phyloP scores from a whole-genome alignment of 2,113 vertebrate genomes.

The Struthio camelus region DNA sequence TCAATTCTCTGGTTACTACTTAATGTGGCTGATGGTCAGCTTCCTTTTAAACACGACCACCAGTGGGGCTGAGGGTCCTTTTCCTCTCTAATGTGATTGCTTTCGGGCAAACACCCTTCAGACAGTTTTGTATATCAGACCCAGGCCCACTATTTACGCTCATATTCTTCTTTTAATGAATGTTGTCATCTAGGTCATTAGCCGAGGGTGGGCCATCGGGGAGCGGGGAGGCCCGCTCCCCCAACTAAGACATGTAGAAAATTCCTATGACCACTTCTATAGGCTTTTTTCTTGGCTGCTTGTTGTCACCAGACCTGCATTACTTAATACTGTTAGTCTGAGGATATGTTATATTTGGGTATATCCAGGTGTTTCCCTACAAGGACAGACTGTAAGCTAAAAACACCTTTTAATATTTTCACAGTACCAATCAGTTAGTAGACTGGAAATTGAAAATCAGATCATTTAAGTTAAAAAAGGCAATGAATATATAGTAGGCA shows the following conservation, averaged over 20 bases:
- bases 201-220: neutral
- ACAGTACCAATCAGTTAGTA: neutral
- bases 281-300: neutral
- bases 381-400: neutral
- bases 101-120: neutral
- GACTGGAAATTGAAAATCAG: neutral
- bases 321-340: neutral
- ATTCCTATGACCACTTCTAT: neutral
- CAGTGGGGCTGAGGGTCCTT: neutral
- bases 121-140: neutral
- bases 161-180: neutral
- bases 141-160: neutral
- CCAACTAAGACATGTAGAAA: neutral
- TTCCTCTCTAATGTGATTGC: neutral
- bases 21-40: neutral
- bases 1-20: neutral
- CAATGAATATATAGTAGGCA: neutral
- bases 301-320: neutral
- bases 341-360: neutral
- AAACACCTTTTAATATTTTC: neutral
- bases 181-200: neutral
- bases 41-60: neutral
- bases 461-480: neutral
- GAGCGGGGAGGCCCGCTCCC: neutral
- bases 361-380: neutral